Percentiles rank a stretch among this genome's conserved stretches.
Conservation (phyloP, 2,797 vertebrate genomes). For the Graptemys geographica region DNA sequence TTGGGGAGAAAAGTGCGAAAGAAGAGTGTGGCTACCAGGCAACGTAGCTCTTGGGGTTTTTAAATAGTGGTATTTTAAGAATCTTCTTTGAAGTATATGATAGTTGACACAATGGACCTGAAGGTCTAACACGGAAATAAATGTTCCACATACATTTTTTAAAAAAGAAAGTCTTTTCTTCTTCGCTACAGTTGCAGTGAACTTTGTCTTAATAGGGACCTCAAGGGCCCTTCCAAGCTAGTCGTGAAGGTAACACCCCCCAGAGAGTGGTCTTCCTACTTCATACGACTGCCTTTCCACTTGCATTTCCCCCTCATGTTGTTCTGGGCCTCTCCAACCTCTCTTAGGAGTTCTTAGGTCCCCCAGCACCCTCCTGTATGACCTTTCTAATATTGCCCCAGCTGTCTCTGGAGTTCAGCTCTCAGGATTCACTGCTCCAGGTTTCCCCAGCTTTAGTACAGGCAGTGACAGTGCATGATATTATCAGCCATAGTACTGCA, state of each 20-base stretch:
- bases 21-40: background rate
- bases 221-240: background rate
- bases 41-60: background rate
- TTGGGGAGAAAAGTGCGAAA: background rate
- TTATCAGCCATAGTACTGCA: slow-evolving; percentile 10
- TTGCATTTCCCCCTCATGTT: slow-evolving; percentile 5
- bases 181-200: background rate
- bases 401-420: slow-evolving; percentile 38
- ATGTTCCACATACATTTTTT: background rate
- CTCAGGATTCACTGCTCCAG: slow-evolving; percentile 47
- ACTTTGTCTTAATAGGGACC: background rate
- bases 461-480: background rate
- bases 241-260: background rate
- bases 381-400: slow-evolving; percentile 27
- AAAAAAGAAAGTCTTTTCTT: background rate
- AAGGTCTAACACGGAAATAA: background rate
- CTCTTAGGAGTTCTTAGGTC: background rate
- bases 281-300: background rate
- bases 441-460: slow-evolving; percentile 26
- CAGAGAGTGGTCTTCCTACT: background rate
- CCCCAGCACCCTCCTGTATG: background rate
- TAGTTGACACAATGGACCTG: background rate
- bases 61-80: background rate
- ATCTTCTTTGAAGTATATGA: background rate
- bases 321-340: background rate